Evolutionary conservation across 2,797 vertebrate genomes (phyloP).

Genomic region (Kryptolebias ocellatus): DNA sequence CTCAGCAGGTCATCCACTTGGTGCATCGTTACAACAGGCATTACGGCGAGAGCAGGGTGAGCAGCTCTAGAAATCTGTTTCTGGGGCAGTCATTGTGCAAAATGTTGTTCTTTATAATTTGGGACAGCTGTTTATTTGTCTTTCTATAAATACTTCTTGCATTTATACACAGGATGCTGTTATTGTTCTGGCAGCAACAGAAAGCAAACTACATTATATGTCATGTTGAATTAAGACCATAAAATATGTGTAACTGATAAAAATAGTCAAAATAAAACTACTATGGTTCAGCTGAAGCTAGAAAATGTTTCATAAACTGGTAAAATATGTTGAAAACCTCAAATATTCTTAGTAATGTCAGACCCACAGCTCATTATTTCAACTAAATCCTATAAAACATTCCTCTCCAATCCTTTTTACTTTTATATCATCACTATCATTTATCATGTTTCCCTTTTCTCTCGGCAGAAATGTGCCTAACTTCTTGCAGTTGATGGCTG

Average conservation of each 20-base stretch:
- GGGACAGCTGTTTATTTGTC: too few relatives aligned
- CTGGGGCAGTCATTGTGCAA: neutral
- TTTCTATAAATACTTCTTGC: neutral
- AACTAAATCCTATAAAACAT: too few relatives aligned
- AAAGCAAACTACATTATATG: neutral
- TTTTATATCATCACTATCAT: neutral
- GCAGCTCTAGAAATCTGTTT: neutral
- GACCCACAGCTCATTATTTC: neutral
- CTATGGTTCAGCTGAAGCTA: neutral
- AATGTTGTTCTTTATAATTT: neutral
- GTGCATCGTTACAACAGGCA: constrained; percentile 89
- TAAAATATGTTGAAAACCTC: neutral
- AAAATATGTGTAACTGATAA: neutral
- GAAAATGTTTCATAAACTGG: neutral
- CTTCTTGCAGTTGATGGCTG: constrained; percentile 29
- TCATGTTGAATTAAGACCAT: constrained; percentile 1
- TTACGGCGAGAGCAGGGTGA: constrained; percentile 86
- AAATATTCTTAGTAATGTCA: neutral
- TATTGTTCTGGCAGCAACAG: neutral
- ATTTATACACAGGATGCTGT: neutral
- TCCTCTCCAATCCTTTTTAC: neutral
- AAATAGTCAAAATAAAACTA: neutral
- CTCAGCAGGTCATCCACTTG: constrained; percentile 85
- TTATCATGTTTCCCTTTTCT: neutral
- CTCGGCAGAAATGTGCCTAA: constrained; percentile 1